A percentile compares a stretch with the other conserved stretches of the same genome.
Conservation (phyloP, 2,797 vertebrate genomes). For the Toxotes lorentzi region DNA sequence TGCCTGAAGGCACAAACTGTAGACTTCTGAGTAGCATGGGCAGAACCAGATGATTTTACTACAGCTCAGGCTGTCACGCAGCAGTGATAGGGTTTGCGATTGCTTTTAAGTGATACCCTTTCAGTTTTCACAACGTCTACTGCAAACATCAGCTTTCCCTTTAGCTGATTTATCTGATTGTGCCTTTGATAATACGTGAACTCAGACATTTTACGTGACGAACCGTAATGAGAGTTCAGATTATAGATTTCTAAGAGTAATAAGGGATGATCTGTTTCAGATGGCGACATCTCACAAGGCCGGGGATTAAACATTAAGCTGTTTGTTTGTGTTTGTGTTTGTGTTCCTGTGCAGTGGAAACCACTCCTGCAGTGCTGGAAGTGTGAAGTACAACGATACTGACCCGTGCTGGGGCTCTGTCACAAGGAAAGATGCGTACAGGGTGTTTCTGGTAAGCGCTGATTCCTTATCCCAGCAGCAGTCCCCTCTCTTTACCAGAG, state of each 20-base stretch:
- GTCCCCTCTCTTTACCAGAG: not conserved
- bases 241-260: not conserved
- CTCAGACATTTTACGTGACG: not conserved
- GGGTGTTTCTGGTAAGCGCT: conserved; percentile 93
- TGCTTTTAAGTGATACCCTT: conserved; percentile 24
- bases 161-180: not conserved
- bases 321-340: conserved; percentile 32
- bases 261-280: not conserved
- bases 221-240: not conserved
- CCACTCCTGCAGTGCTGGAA: conserved; percentile 90
- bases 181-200: not conserved
- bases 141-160: not conserved
- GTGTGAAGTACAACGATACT: conserved; percentile 92
- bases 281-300: not conserved
- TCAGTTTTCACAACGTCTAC: not conserved
- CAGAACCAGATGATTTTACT: conserved; percentile 18
- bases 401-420: conserved; percentile 95
- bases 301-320: not conserved
- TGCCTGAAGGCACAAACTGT: conserved; percentile 25
- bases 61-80: conserved; percentile 13
- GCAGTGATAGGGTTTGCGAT: conserved; percentile 15
- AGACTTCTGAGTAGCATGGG: conserved; percentile 3
- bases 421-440: conserved; percentile 92
- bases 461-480: not conserved
- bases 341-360: conserved; percentile 82